A percentile compares a stretch with the other conserved stretches of the same genome.
phyloP scores from a whole-genome alignment of 2,797 vertebrate genomes.

The Brachymystax lenok region DNA sequence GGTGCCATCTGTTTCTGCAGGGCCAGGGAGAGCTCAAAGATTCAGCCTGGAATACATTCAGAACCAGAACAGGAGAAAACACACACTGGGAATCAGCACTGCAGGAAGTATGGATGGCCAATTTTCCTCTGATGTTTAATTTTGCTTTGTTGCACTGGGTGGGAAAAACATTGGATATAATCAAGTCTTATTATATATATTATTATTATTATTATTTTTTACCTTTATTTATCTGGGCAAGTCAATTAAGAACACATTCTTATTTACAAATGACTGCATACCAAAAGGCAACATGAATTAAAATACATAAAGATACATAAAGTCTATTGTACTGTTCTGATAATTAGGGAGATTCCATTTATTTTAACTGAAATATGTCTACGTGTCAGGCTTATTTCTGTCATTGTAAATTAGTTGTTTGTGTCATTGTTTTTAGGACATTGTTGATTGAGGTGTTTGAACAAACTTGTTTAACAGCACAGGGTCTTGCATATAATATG shows the following conservation, averaged over 20 bases:
- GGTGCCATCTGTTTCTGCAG: constrained; percentile 49
- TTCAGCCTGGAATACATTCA: constrained; percentile 64
- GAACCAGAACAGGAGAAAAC: constrained; percentile 49
- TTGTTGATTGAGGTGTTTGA: neutral
- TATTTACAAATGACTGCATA: too few relatives aligned
- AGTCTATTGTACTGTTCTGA: neutral
- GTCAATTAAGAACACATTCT: too few relatives aligned
- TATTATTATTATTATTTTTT: too few relatives aligned
- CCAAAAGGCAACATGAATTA: too few relatives aligned
- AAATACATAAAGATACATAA: too few relatives aligned
- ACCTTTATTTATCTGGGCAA: too few relatives aligned
- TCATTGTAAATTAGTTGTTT: neutral
- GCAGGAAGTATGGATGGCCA: neutral
- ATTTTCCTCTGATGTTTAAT: neutral
- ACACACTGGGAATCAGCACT: constrained; percentile 45
- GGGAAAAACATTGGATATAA: too few relatives aligned
- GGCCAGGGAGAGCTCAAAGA: constrained; percentile 2
- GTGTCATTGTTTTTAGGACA: neutral
- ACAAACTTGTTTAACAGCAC: neutral
- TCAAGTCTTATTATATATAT: too few relatives aligned
- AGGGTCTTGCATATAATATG: neutral
- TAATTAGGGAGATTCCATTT: neutral
- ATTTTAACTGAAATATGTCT: neutral
- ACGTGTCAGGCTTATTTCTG: neutral
- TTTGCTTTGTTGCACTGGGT: neutral